Base-by-base conservation (phyloP, 2,797 vertebrate species). In the Poeciliopsis gracilis region DNA sequence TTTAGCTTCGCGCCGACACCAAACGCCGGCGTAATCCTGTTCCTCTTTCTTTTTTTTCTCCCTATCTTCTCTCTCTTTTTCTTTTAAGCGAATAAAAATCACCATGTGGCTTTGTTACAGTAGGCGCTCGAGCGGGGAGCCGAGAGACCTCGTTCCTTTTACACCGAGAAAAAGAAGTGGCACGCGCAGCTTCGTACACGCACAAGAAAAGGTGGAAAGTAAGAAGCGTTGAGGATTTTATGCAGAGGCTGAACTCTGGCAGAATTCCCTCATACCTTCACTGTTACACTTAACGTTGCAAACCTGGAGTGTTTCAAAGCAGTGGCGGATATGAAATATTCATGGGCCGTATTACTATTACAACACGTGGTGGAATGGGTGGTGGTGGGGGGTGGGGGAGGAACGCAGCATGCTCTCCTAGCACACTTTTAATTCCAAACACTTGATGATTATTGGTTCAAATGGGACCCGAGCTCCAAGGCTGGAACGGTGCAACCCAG, bases 401-500 rank as follows among this genome's bases (percentile, higher is more conserved):
- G 20, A 18, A 51, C 51, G 23, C 51, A 25, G 80, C 80, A 77
- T 67, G 57, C 51, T 76, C 81, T 71, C 87, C 57, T 82, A 55
- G 82, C 88, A 83, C 89, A 81, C 89, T 92, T 90, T 90, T 93
- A 92, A 92, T 92, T 92, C 83, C 28, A 41, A 91, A 86, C 90
- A 91, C 86, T 92, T 95, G 93, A 92, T 92, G 92, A 91, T 91
- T 88, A 94, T 94, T 93, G 92, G 90, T 91, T 94, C 84, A 91
- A 93, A 94, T 93, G 89, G 87, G 90, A 86, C 79, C 88, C 77
- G 5, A 1, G 30, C 83, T 83, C 83, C 87, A 77, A 85, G 85
- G 83, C 87, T 80, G 88, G 86, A 88, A 89, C 41, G 80, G 73
- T 87, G 84, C 83, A 90, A 81, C 45, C 12, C 18, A 76, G 76